Conservation (phyloP, 2,888 invertebrate genomes). For the Pyrochroa serraticornis region DNA sequence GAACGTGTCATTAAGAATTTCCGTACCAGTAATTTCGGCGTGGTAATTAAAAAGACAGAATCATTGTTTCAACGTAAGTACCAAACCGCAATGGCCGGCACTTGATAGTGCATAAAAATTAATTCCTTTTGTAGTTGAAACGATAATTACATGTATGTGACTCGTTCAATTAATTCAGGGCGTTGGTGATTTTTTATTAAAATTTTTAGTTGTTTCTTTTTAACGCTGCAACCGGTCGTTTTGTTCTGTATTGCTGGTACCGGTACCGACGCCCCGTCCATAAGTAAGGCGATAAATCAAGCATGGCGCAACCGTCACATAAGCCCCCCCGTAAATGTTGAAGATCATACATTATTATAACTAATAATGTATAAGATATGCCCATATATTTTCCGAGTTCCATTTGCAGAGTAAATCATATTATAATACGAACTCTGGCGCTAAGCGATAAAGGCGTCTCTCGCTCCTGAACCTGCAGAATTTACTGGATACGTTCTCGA, state of each 20-base stretch:
- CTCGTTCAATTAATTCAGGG: too few relatives aligned
- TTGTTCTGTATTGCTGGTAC: background rate
- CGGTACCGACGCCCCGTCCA: too few relatives aligned
- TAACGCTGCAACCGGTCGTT: background rate
- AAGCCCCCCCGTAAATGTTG: constrained; percentile 3
- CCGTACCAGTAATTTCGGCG: constrained; percentile 14
- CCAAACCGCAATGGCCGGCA: too few relatives aligned
- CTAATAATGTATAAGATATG: constrained; percentile 51
- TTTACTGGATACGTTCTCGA: constrained; percentile 47
- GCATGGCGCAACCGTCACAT: constrained; percentile 14
- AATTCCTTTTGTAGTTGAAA: too few relatives aligned
- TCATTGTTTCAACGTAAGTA: background rate
- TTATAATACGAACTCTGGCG: constrained; percentile 53
- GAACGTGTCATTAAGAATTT: constrained; percentile 21
- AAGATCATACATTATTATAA: constrained; percentile 46
- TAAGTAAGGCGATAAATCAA: background rate
- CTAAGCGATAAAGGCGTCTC: constrained; percentile 52
- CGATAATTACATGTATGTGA: too few relatives aligned
- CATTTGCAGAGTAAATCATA: constrained; percentile 54
- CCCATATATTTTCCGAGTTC: constrained; percentile 51
- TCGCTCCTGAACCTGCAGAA: constrained; percentile 47
- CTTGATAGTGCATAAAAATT: too few relatives aligned
- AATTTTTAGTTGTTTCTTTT: background rate
- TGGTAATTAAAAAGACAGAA: constrained; percentile 19
- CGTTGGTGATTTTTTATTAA: too few relatives aligned